Percentiles rank a stretch among this genome's conserved stretches.
These are phyloP conservation scores for Atlantisia rogersi DNA, from an alignment of 2,113 vertebrate species.

Conservation along the genomic window DNA sequence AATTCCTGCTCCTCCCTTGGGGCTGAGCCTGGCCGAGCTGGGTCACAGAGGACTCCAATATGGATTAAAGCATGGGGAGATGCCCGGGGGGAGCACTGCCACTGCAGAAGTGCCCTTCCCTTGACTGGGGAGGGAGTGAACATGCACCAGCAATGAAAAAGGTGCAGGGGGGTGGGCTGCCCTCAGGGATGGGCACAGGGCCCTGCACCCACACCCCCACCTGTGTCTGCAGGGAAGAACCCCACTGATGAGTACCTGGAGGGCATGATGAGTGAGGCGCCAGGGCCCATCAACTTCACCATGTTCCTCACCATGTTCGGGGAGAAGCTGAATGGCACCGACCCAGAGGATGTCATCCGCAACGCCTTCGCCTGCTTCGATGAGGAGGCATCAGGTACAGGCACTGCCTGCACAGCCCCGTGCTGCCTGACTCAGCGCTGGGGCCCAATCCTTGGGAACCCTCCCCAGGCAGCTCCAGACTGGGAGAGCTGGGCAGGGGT, in stretches of 20 bases:
- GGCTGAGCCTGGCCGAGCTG: background rate
- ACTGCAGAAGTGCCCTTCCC: background rate
- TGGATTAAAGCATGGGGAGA: accelerated
- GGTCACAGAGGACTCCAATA: background rate
- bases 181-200: accelerated
- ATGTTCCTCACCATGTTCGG: constrained; percentile 99
- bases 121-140: accelerated
- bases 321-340: constrained; percentile 95
- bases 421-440: background rate
- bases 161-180: background rate
- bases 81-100: background rate
- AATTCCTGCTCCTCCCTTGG: background rate
- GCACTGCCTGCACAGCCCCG: background rate
- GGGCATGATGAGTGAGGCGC: constrained; percentile 98
- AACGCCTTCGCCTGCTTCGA: constrained; percentile 99
- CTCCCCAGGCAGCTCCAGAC: background rate
- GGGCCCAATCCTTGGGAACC: background rate
- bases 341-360: constrained; percentile 97
- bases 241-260: constrained; percentile 97
- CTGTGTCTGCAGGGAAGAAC: constrained; percentile 88
- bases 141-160: background rate
- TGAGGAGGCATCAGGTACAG: constrained; percentile 90
- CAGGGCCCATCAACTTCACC: constrained; percentile 98
- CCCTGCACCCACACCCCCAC: background rate
- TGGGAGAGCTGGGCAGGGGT: background rate